Evolutionary conservation across 1,140 invertebrate species (phyloP).

Genomic region (Ylistrum balloti): DNA sequence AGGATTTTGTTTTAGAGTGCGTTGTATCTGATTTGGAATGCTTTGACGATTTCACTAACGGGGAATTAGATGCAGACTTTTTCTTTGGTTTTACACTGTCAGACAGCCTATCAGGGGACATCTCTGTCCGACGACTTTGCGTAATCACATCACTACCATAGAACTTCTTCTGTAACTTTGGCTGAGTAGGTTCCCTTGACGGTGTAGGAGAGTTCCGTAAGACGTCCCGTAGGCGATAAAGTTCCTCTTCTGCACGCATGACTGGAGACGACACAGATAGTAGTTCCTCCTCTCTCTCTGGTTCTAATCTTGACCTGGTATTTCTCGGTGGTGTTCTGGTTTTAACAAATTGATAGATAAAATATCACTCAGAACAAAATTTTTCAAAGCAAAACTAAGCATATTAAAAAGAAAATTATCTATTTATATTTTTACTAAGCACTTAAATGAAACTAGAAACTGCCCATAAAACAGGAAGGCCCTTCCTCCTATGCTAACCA

Average conservation of each 20-base stretch:
- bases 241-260: constrained; percentile 75
- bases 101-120: constrained; percentile 34
- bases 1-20: neutral
- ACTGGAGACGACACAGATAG: constrained; percentile 67
- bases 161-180: constrained; percentile 67
- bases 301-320: neutral
- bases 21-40: neutral
- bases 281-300: constrained; percentile 27
- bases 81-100: constrained; percentile 37
- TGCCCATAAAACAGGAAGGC: too few relatives aligned
- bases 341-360: neutral
- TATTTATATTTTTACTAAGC: too few relatives aligned
- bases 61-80: constrained; percentile 49
- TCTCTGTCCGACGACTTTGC: constrained; percentile 54
- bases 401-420: too few relatives aligned
- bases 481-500: too few relatives aligned
- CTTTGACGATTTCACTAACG: constrained; percentile 46
- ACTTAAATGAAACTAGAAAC: too few relatives aligned
- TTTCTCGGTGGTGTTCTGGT: constrained; percentile 48
- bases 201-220: constrained; percentile 56
- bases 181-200: constrained; percentile 46
- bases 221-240: constrained; percentile 68
- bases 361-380: too few relatives aligned
- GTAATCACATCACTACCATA: constrained; percentile 67
- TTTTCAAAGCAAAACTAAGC: too few relatives aligned